phyloP scores from a whole-genome alignment of 2,888 invertebrate species.

The Cotesia congregata region DNA sequence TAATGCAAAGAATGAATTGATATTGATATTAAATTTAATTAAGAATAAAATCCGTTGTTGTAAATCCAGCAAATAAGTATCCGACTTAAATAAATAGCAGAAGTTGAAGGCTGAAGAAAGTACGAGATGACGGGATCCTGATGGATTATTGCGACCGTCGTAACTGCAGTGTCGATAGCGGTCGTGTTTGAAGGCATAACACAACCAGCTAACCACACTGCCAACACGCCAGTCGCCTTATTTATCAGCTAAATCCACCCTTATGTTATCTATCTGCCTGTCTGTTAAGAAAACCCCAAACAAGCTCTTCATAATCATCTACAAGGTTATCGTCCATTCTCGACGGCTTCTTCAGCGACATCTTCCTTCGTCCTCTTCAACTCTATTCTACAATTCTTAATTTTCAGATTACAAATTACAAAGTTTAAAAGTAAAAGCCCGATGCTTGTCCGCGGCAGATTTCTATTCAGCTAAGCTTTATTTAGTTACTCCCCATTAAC shows the following conservation, averaged over 20 bases:
- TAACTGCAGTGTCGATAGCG: constrained; percentile 96
- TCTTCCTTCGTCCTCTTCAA: constrained; percentile 31
- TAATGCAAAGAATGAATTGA: too few species aligned
- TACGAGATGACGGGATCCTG: constrained; percentile 29
- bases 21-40: too few species aligned
- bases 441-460: not conserved
- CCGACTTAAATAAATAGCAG: not conserved
- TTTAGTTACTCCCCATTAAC: not conserved
- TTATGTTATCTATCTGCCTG: too few species aligned
- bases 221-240: constrained; percentile 80
- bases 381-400: not conserved
- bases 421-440: not conserved
- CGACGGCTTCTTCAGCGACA: constrained; percentile 28
- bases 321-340: constrained; percentile 22
- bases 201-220: constrained; percentile 99
- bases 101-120: constrained; percentile 33
- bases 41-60: too few species aligned
- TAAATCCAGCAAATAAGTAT: too few species aligned
- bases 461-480: not conserved
- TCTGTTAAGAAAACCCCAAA: constrained; percentile 6
- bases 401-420: not conserved
- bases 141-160: constrained; percentile 72
- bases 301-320: constrained; percentile 15
- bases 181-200: constrained; percentile 81
- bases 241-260: too few species aligned